Evolutionary conservation across 2,888 invertebrate genomes (phyloP), one percentile per base, ranked within the genome.

Genomic region (Dinocampus coccinellae): DNA sequence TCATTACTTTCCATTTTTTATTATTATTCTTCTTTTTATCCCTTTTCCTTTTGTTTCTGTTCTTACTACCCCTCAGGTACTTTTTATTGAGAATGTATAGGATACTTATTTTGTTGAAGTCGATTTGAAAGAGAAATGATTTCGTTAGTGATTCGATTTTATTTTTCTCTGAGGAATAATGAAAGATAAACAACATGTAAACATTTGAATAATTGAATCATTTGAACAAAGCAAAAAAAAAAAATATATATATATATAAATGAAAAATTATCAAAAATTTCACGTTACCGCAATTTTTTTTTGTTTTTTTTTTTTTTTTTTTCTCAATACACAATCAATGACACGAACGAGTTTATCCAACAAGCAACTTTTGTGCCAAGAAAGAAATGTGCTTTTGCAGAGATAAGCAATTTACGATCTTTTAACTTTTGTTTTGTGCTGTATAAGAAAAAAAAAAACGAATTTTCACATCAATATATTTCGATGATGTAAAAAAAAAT

Each of bases 51-150:
- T 62, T 58, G 47, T 20, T n/a, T 39, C 36, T 66, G 71, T 52
- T 66, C 65, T 66, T 42, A 65, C 42, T 52, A 24, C 24, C 69
- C 69, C 47, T 58, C 33, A 57, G 57, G 63, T 55, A 64, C 39
- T 70, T 70, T 61, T 53, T 55, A 70, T 67, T 73, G 73, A 71
- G 69, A 70, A 58, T 55, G 42, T 55, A 58, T 39, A 20, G 29
- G 11, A 26, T n/a, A 39, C 6, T 36, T 55, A 20, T 55, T 57
- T 67, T 36, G 24, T 34, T 22, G 53, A 22, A 34, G 22, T 58
- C 20, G 34, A 34, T 58, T 33, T 58, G 58, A n/a, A 58, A 20
- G 6, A 33, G 58, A n/a, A 3, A 33, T 7, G 11, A 4, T 13
- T 29, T 52, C 16, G 34, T 36, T 53, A 13, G 20, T 62, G 62